phyloP scores from a whole-genome alignment of 2,113 vertebrate genomes.

The Cyrtonyx montezumae region DNA sequence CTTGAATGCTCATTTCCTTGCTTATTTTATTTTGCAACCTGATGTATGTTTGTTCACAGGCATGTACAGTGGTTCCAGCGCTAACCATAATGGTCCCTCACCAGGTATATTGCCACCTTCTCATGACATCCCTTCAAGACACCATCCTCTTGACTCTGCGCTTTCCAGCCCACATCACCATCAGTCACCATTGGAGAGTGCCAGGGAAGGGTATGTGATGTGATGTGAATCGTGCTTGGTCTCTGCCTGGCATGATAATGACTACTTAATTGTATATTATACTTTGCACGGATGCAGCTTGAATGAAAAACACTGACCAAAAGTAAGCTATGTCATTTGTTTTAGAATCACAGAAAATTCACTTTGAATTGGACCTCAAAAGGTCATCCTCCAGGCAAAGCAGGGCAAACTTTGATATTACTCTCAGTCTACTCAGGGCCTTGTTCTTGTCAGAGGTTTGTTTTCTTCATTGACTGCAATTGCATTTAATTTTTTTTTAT shows the following conservation, averaged over 20 bases:
- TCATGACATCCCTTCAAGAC: constrained; percentile 81
- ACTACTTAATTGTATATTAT: neutral
- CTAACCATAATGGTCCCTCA: constrained; percentile 81
- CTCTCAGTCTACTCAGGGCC: neutral
- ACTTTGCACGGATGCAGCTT: neutral
- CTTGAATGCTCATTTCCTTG: neutral
- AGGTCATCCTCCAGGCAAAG: neutral
- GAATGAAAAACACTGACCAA: neutral
- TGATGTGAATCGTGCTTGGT: neutral
- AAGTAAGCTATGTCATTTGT: neutral
- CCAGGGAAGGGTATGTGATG: constrained; percentile 89
- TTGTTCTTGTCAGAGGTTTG: neutral
- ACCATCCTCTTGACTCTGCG: constrained; percentile 83
- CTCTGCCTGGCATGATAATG: neutral
- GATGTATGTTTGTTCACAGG: constrained; percentile 85
- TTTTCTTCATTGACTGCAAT: neutral
- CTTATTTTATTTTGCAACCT: constrained; percentile 62
- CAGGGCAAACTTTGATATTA: neutral
- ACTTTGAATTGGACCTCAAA: neutral
- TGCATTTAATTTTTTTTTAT: neutral
- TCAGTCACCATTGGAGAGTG: constrained; percentile 85
- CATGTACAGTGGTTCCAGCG: constrained; percentile 85
- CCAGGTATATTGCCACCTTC: constrained; percentile 80
- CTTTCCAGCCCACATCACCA: constrained; percentile 86
- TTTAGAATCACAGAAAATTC: neutral